Evolutionary conservation across 2,113 vertebrate species (phyloP).

Genomic region (Cheirogaleus medius): DNA sequence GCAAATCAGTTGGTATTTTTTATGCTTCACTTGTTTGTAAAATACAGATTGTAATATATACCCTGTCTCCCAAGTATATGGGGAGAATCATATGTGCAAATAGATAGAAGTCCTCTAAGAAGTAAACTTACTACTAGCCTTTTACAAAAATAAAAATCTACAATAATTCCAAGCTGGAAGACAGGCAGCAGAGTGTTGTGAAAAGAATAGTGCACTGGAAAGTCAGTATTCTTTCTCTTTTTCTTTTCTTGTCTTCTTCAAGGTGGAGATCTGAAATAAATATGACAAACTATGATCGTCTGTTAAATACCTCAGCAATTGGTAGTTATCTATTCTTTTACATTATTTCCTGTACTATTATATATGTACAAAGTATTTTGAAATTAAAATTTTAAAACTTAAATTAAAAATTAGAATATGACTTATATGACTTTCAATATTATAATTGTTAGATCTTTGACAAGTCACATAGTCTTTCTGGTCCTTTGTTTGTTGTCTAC

Average conservation of each 20-base stretch:
- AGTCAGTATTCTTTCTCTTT: not conserved
- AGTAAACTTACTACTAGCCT: slow-evolving; percentile 29
- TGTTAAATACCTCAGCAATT: not conserved
- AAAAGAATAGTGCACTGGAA: not conserved
- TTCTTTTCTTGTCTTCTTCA: not conserved
- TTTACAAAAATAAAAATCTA: not conserved
- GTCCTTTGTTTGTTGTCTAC: not conserved
- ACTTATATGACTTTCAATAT: not conserved
- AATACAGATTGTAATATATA: not conserved
- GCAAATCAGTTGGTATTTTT: not conserved
- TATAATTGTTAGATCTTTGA: not conserved
- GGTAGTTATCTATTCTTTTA: not conserved
- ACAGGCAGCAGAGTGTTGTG: not conserved
- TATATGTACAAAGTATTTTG: not conserved
- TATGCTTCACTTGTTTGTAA: not conserved
- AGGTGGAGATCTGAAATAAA: not conserved
- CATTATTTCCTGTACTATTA: not conserved
- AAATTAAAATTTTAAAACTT: not conserved
- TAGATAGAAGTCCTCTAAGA: not conserved
- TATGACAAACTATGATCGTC: not conserved
- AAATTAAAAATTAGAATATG: not conserved
- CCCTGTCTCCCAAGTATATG: not conserved
- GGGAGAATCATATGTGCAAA: not conserved
- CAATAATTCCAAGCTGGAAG: not conserved
- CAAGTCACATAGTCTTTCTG: not conserved